Conservation (phyloP, 1,140 invertebrate species). For the Monomorium pharaonis region DNA sequence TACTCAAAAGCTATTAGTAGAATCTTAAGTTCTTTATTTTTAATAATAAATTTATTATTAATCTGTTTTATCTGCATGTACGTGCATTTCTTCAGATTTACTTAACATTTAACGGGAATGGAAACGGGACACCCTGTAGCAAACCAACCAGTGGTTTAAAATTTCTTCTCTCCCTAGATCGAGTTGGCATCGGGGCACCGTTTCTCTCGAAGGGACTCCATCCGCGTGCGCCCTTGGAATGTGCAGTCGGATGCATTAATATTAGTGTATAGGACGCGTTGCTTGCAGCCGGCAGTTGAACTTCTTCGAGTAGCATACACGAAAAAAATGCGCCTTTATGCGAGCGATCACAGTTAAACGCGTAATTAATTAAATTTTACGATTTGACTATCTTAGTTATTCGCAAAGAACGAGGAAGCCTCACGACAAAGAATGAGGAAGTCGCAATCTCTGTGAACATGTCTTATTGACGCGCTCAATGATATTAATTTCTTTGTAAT, state of each 20-base stretch:
- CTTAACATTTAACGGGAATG: not conserved
- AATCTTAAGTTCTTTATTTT: not conserved
- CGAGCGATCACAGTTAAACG: not conserved
- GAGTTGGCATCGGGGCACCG: not conserved
- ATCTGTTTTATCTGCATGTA: too few relatives aligned
- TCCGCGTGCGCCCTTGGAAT: not conserved
- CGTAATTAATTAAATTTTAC: not conserved
- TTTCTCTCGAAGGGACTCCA: not conserved
- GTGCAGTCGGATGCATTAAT: not conserved
- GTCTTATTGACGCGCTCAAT: not conserved
- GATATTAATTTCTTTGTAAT: not conserved
- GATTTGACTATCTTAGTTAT: not conserved
- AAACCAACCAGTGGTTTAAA: constrained; percentile 10
- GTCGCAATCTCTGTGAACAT: not conserved
- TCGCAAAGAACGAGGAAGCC: not conserved
- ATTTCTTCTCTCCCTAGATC: constrained; percentile 10
- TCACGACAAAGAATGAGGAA: not conserved
- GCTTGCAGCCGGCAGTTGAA: not conserved
- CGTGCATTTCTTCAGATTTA: not conserved
- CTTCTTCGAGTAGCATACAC: not conserved
- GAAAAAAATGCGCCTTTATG: not conserved
- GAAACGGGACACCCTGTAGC: constrained; percentile 11
- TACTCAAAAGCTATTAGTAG: too few relatives aligned
- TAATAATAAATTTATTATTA: not conserved
- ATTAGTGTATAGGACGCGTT: not conserved